phyloP scores from a whole-genome alignment of 92 coral and sea anemone species.

The Pocillopora meandrina region DNA sequence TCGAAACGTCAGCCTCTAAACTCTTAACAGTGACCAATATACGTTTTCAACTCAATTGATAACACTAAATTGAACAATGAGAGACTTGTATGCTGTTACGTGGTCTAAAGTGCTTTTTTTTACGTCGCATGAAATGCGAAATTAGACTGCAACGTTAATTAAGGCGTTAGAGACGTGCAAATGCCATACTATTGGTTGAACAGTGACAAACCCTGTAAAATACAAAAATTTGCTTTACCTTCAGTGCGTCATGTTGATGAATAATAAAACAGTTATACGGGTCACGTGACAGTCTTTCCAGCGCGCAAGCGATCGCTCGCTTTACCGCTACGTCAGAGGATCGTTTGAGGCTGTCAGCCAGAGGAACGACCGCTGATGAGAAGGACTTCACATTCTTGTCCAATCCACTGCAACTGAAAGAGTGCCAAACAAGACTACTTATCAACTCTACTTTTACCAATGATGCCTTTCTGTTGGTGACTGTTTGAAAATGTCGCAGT shows the following conservation, averaged over 20 bases:
- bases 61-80: no score
- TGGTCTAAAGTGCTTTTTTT: no score
- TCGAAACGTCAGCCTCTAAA: no score
- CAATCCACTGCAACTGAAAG: conserved; percentile 80
- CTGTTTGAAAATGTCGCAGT: neutral
- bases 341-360: conserved; percentile 79
- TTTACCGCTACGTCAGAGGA: conserved; percentile 75
- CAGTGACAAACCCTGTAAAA: neutral
- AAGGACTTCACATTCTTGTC: conserved; percentile 76
- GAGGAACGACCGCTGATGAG: conserved; percentile 80
- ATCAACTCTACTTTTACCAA: neutral
- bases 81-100: no score
- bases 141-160: no score
- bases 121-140: no score
- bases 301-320: conserved; percentile 79
- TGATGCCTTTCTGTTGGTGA: neutral
- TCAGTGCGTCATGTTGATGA: conserved; percentile 72
- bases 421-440: neutral
- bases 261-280: conserved; percentile 78
- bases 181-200: no score
- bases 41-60: no score
- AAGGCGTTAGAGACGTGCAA: no score
- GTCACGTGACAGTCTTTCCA: conserved; percentile 82
- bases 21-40: no score
- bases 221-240: conserved; percentile 47